Conservation (phyloP, 30 jellyfish, hydroid and myxozoan genomes). For the Mastigias papua region DNA sequence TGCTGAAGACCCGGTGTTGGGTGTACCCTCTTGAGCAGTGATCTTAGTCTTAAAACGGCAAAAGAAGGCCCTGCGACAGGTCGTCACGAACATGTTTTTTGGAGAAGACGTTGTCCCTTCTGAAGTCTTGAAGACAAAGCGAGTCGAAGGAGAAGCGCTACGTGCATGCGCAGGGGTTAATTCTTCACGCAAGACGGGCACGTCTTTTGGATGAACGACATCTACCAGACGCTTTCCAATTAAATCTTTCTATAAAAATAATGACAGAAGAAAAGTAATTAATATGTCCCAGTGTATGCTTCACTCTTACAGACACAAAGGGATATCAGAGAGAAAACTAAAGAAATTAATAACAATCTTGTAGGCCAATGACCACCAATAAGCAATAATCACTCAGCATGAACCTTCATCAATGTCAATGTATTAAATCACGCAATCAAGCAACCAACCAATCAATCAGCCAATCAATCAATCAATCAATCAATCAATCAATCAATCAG, state of each 20-base stretch:
- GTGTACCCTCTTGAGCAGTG: background rate
- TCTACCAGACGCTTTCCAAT: conserved; percentile 65
- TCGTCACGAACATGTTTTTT: conserved; percentile 17
- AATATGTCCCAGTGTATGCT: background rate
- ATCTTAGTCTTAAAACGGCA: conserved; percentile 54
- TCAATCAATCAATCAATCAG: too few relatives aligned
- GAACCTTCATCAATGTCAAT: too few relatives aligned
- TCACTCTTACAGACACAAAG: too few relatives aligned
- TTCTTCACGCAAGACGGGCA: conserved; percentile 58
- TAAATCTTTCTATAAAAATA: conserved; percentile 46
- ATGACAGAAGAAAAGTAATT: background rate
- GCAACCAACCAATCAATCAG: too few relatives aligned
- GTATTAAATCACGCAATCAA: too few relatives aligned
- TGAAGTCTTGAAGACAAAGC: conserved; percentile 11
- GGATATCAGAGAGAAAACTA: background rate
- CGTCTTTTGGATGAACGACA: conserved; percentile 66
- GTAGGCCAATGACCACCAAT: too few relatives aligned
- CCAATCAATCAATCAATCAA: too few relatives aligned
- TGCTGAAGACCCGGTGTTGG: background rate
- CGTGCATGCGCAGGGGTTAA: conserved; percentile 52
- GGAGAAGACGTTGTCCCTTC: conserved; percentile 31
- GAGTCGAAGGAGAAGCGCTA: conserved; percentile 45
- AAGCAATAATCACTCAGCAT: too few relatives aligned
- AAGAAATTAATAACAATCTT: too few relatives aligned
- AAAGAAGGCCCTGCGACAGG: conserved; percentile 62